Percentiles rank a stretch among this genome's conserved stretches.
Conservation (phyloP, 2,797 vertebrate genomes). For the Leptodactylus fallax region DNA sequence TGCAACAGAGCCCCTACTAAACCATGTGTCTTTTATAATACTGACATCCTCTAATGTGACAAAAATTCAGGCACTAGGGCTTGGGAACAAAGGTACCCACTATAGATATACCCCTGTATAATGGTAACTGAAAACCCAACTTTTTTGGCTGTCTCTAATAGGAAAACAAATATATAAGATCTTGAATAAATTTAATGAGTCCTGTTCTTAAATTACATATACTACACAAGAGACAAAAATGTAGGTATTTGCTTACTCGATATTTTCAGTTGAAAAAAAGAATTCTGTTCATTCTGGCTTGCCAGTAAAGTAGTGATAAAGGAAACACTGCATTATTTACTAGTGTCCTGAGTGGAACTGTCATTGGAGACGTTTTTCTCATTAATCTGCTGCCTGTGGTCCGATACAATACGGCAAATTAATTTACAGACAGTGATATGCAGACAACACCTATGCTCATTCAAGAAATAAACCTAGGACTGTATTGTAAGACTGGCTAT, state of each 20-base stretch:
- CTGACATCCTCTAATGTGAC: too few species aligned
- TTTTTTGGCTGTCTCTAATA: too few species aligned
- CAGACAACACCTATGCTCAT: neutral
- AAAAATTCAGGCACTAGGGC: too few species aligned
- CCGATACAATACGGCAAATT: neutral
- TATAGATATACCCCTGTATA: too few species aligned
- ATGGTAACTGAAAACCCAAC: too few species aligned
- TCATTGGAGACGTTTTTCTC: slow-evolving; percentile 1
- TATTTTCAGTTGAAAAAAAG: neutral
- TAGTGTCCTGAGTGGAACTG: slow-evolving; percentile 1
- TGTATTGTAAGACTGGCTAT: neutral
- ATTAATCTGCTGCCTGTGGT: slow-evolving; percentile 13
- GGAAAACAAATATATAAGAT: too few species aligned
- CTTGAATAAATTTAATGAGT: too few species aligned
- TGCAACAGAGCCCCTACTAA: too few species aligned
- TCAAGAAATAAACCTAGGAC: neutral
- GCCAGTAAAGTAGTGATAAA: neutral
- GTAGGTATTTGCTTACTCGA: neutral
- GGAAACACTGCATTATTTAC: slow-evolving; percentile 48
- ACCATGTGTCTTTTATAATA: too few species aligned
- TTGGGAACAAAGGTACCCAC: too few species aligned
- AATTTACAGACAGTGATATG: neutral
- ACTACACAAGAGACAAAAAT: neutral
- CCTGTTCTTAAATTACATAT: neutral
- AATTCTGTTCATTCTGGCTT: neutral